Base-by-base conservation (phyloP, 2,797 vertebrate species). In the Rhodeus uyekii region DNA sequence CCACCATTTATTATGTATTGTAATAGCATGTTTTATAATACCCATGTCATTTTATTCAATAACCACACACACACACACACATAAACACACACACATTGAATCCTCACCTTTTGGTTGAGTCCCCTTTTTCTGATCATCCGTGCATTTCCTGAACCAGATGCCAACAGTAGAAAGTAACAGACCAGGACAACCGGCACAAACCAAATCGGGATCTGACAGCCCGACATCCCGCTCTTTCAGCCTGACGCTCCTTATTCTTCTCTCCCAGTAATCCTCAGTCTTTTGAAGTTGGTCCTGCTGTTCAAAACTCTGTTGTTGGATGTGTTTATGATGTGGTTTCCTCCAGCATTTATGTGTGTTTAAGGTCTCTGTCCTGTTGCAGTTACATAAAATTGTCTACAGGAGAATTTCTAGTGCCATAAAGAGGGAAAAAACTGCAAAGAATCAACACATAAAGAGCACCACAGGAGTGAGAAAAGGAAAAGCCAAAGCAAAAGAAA, bases 91-190 rank as follows among this genome's bases (percentile, higher is more conserved):
- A 74, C 44, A 77, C 77, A 83, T 22, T 29, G 27, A 74, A 73
- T 85, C 67, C 92, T 87, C 86, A 95, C 94, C 94, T 95, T 95
- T 29, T 94, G 94, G 86, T 89, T 92, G 82, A 95, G 92, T 89
- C 90, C 93, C 87, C 93, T 93, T 87, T 92, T 95, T 87, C 92
- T 91, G 88, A 94, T 92, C 85, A 87, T 88, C 46, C 87, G 92
- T 88, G 85, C 86, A 86, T 90, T 84, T 69, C 85, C 87, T 80
- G 83, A 78, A 39, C 61, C 87, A 88, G 90, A 90, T 87, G 91
- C 90, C 84, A 88, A 84, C 80, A 93, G 87, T 68, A 92, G 85
- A 90, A 93, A 87, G 88, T 93, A 90, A 88, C 89, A 90, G 83
- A 93, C 82, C 84, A 93, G 75, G 87, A 93, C 78, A 83, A 87